These are phyloP conservation scores for Didymodactylos carnosus DNA, from an alignment of 2,888 invertebrate genomes.

Conservation along the genomic window DNA sequence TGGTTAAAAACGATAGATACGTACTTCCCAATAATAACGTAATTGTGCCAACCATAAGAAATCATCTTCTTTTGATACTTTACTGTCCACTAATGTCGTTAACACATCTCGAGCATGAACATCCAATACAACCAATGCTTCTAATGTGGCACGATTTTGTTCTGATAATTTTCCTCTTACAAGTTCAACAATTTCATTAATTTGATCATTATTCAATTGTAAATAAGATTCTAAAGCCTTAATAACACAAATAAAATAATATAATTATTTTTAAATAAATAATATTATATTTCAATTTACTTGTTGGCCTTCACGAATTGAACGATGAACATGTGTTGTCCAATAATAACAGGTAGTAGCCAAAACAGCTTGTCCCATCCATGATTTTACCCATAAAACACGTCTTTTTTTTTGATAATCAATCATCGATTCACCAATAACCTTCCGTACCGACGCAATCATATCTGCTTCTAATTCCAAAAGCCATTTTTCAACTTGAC, in stretches of 20 bases:
- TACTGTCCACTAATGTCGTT: conserved; percentile 22
- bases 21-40: conserved; percentile 36
- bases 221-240: conserved; percentile 44
- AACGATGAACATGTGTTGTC: conserved; percentile 30
- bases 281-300: conserved; percentile 3
- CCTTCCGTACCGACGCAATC: conserved; percentile 61
- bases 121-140: conserved; percentile 58
- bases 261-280: background rate
- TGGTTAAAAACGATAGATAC: conserved; percentile 16
- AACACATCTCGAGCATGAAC: conserved; percentile 40
- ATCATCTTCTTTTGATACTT: conserved; percentile 31
- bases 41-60: conserved; percentile 37
- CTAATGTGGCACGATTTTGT: conserved; percentile 34
- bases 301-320: conserved; percentile 23
- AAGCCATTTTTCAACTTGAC: conserved; percentile 89
- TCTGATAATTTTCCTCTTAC: conserved; percentile 42
- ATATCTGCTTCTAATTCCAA: conserved; percentile 63
- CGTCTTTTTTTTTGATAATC: conserved; percentile 45
- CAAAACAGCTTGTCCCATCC: conserved; percentile 38
- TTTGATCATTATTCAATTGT: conserved; percentile 49
- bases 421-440: conserved; percentile 46
- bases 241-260: background rate
- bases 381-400: conserved; percentile 34
- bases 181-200: conserved; percentile 58
- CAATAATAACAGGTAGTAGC: conserved; percentile 32